Evolutionary conservation across 2,113 vertebrate species (phyloP).

Genomic region (Ceyx melanurus): DNA sequence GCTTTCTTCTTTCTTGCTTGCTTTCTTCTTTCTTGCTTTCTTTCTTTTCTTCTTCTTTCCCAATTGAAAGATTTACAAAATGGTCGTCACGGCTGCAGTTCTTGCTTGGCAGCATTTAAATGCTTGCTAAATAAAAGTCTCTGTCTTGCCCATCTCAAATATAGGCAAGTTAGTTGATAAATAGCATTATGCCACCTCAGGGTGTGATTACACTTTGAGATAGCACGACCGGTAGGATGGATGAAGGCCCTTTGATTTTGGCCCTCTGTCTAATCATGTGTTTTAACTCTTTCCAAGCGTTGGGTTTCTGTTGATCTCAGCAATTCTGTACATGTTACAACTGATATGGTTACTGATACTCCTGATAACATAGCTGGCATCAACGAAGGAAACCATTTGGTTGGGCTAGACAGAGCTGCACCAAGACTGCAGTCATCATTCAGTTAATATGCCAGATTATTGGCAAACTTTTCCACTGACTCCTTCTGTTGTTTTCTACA

Average conservation of each 20-base stretch:
- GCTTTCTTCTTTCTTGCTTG: too few species aligned
- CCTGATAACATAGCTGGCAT: conserved; percentile 47
- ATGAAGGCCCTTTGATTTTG: conserved; percentile 66
- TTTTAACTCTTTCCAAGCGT: conserved; percentile 71
- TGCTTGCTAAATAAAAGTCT: conserved; percentile 48
- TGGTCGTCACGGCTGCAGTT: conserved; percentile 12
- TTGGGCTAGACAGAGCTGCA: conserved; percentile 23
- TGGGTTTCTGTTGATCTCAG: conserved; percentile 62
- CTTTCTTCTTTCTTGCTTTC: neutral
- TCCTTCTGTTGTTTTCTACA: conserved; percentile 37
- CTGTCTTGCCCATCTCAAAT: conserved; percentile 57
- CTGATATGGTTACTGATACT: conserved; percentile 60
- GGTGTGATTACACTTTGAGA: conserved; percentile 70
- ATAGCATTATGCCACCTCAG: conserved; percentile 48
- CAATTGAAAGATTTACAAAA: neutral
- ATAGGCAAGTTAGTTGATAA: conserved; percentile 62
- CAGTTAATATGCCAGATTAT: conserved; percentile 7
- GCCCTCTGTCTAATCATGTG: conserved; percentile 43
- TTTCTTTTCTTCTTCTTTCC: neutral
- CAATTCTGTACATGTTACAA: conserved; percentile 64
- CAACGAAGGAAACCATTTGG: conserved; percentile 42
- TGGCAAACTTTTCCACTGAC: conserved; percentile 15
- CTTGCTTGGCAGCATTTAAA: conserved; percentile 53
- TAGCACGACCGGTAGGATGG: conserved; percentile 46
- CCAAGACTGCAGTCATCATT: conserved; percentile 11